A percentile compares a stretch with the other conserved stretches of the same genome.
Conservation (phyloP, 2,113 vertebrate genomes). For the Aphyosemion australe region DNA sequence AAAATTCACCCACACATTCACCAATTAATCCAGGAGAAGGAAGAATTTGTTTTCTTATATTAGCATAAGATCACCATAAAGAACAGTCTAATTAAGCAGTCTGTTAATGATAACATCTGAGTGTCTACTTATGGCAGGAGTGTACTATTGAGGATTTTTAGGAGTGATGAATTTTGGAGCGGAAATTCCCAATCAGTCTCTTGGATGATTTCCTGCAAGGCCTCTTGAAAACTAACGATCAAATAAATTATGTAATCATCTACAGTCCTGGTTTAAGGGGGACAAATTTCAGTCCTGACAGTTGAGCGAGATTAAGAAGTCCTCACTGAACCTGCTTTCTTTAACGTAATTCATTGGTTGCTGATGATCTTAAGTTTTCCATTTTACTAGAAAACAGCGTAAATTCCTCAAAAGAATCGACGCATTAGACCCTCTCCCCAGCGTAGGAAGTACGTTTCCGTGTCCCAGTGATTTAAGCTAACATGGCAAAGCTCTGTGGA, state of each 20-base stretch:
- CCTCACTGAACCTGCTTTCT: background rate
- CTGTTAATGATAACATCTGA: slow-evolving; percentile 33
- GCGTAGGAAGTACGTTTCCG: slow-evolving; percentile 37
- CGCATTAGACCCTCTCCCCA: slow-evolving; percentile 22
- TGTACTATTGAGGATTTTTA: slow-evolving; percentile 13
- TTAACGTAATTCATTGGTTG: background rate
- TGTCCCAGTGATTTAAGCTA: slow-evolving; percentile 65
- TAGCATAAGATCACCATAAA: background rate
- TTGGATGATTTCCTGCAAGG: slow-evolving; percentile 31
- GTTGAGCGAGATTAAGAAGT: slow-evolving; percentile 25
- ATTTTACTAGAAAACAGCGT: background rate
- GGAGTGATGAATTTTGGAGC: slow-evolving; percentile 11
- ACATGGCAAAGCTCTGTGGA: slow-evolving; percentile 78
- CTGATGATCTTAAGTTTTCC: background rate
- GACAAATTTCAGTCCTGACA: slow-evolving; percentile 30
- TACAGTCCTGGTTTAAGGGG: background rate
- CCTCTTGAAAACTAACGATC: slow-evolving; percentile 41
- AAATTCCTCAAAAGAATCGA: slow-evolving; percentile 48
- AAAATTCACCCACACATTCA: slow-evolving; percentile 10
- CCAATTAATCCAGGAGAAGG: background rate
- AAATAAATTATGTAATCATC: slow-evolving; percentile 24
- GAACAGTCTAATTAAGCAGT: slow-evolving; percentile 19
- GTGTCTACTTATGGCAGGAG: slow-evolving; percentile 39
- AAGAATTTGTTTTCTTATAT: background rate
- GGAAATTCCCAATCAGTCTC: slow-evolving; percentile 29